Evolutionary conservation across 2,113 vertebrate genomes (phyloP).

Genomic region (Erythrocercus mccallii): DNA sequence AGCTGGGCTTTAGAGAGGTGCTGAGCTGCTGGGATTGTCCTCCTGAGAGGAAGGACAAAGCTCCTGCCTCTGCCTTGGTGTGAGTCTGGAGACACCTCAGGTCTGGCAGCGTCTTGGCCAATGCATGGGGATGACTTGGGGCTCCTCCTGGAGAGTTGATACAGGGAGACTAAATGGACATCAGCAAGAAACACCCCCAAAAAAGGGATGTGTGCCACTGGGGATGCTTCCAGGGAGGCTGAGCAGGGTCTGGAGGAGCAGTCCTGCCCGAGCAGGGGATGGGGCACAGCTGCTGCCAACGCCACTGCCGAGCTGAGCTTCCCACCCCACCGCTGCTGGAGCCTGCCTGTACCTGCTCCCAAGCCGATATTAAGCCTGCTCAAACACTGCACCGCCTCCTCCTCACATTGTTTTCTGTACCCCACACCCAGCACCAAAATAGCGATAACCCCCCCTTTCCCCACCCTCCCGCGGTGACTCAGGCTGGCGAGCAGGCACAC

Average conservation of each 20-base stretch:
- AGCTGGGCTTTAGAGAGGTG: background rate
- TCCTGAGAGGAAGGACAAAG: background rate
- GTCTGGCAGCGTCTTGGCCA: accelerated
- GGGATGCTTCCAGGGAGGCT: background rate
- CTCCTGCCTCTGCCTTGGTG: background rate
- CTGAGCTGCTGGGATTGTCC: background rate
- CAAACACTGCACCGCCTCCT: slow-evolving; percentile 66
- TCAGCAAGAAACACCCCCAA: background rate
- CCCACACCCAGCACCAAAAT: slow-evolving; percentile 72
- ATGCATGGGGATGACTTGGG: accelerated
- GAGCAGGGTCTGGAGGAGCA: background rate
- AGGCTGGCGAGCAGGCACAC: slow-evolving; percentile 63
- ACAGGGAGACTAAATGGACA: accelerated
- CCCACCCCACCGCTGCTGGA: background rate
- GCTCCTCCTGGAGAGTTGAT: background rate
- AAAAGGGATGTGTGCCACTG: background rate
- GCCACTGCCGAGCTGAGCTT: background rate
- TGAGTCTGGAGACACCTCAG: background rate
- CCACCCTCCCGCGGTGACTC: slow-evolving; percentile 64
- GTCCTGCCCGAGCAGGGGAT: background rate
- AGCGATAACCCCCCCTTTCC: slow-evolving; percentile 65
- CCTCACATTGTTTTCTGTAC: slow-evolving; percentile 66
- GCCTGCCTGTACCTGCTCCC: slow-evolving; percentile 72
- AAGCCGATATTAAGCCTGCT: slow-evolving; percentile 52
- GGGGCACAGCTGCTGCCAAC: background rate